Evolutionary conservation across 1,140 invertebrate species (phyloP).

Genomic region (Atta cephalotes): DNA sequence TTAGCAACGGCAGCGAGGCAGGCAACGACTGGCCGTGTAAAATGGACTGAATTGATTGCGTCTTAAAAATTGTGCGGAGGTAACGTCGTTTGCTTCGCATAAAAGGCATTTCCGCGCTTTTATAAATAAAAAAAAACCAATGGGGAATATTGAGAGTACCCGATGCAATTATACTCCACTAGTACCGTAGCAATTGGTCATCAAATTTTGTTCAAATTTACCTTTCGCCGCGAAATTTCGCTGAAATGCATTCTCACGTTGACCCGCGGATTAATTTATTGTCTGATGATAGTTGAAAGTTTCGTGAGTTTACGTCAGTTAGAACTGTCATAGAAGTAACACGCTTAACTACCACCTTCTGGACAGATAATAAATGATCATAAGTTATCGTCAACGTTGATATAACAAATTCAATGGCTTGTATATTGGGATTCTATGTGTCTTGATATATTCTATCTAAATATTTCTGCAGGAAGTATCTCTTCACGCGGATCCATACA

Average conservation of each 20-base stretch:
- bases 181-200: slow-evolving; percentile 8
- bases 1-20: slow-evolving; percentile 11
- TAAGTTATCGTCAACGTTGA: slow-evolving; percentile 22
- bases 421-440: neutral
- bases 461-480: slow-evolving; percentile 73
- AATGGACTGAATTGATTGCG: slow-evolving; percentile 54
- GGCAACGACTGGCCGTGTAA: neutral
- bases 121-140: slow-evolving; percentile 32
- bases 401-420: slow-evolving; percentile 12
- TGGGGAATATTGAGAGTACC: slow-evolving; percentile 22
- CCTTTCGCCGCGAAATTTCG: neutral
- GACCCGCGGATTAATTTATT: slow-evolving; percentile 54
- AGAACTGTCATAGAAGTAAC: slow-evolving; percentile 42
- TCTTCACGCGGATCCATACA: slow-evolving; percentile 58
- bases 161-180: slow-evolving; percentile 29
- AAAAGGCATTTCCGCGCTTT: slow-evolving; percentile 23
- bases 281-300: slow-evolving; percentile 26
- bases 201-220: slow-evolving; percentile 26
- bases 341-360: slow-evolving; percentile 32
- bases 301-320: slow-evolving; percentile 29
- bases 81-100: slow-evolving; percentile 5
- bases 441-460: neutral
- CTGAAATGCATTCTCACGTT: slow-evolving; percentile 39
- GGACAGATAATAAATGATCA: slow-evolving; percentile 47
- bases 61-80: slow-evolving; percentile 28